These are phyloP conservation scores for Sandelia bainsii DNA, from an alignment of 2,797 vertebrate species.

Conservation along the genomic window DNA sequence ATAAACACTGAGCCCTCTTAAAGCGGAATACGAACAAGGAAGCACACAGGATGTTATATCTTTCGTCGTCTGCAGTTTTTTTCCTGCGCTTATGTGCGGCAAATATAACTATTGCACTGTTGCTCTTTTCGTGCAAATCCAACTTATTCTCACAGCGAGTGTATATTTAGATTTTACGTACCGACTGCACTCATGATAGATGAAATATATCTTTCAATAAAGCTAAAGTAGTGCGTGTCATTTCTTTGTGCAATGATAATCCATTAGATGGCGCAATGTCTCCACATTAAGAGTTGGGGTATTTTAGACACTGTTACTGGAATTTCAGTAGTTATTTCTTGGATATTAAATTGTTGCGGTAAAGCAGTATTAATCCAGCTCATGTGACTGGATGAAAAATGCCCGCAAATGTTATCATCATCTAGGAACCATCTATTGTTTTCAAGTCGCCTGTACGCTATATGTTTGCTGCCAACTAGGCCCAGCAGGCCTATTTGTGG, in stretches of 20 bases:
- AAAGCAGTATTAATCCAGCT: background rate
- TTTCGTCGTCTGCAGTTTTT: background rate
- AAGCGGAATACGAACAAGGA: constrained; percentile 25
- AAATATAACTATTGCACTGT: background rate
- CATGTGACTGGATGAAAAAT: background rate
- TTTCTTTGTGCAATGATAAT: constrained; percentile 24
- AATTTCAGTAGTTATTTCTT: constrained; percentile 4
- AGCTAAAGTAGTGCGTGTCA: background rate
- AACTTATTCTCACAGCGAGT: background rate
- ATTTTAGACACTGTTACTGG: background rate
- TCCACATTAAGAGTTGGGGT: background rate
- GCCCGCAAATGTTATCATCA: background rate
- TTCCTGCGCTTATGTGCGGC: constrained; percentile 25
- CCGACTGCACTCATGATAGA: background rate
- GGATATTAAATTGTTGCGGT: constrained; percentile 7
- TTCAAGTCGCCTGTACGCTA: too few species aligned
- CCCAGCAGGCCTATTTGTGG: background rate
- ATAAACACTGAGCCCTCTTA: rapidly evolving
- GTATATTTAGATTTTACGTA: too few species aligned
- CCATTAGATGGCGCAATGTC: constrained; percentile 68
- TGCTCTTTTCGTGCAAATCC: rapidly evolving
- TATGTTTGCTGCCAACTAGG: background rate
- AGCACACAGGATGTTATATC: rapidly evolving
- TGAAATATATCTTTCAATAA: background rate
- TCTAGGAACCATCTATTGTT: background rate